Evolutionary conservation across 2,888 invertebrate genomes (phyloP).

Genomic region (Selenia dentaria): DNA sequence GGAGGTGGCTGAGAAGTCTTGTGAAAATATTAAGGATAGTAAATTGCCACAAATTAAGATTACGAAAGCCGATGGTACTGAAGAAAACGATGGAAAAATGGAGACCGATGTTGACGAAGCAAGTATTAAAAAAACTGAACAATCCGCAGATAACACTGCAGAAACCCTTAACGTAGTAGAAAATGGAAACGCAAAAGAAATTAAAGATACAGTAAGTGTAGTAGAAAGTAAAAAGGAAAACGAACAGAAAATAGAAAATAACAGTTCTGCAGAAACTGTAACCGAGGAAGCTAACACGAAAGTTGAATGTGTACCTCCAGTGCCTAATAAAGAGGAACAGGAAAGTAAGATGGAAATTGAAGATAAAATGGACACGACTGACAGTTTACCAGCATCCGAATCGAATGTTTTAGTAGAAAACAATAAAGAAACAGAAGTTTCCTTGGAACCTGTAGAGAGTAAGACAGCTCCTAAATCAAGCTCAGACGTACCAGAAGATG

Average conservation of each 20-base stretch:
- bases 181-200: constrained; percentile 19
- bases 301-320: neutral
- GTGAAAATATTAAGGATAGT: constrained; percentile 45
- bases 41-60: too few species aligned
- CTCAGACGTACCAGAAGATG: constrained; percentile 10
- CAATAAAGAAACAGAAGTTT: constrained; percentile 1
- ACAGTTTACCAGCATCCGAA: neutral
- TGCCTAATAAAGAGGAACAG: constrained; percentile 7
- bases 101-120: neutral
- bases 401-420: neutral
- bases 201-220: constrained; percentile 25
- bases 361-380: neutral
- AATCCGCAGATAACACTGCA: constrained; percentile 7
- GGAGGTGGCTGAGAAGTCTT: constrained; percentile 64
- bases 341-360: neutral
- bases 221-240: neutral
- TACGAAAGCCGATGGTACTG: constrained; percentile 31
- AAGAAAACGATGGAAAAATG: constrained; percentile 22
- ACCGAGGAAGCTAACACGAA: neutral
- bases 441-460: neutral
- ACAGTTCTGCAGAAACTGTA: neutral
- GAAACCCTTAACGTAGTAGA: constrained; percentile 9
- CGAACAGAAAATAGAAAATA: neutral
- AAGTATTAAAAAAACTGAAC: constrained; percentile 22
- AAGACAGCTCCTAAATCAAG: neutral